Conservation (phyloP, 1,140 invertebrate species). For the Zaprionus capensis region DNA sequence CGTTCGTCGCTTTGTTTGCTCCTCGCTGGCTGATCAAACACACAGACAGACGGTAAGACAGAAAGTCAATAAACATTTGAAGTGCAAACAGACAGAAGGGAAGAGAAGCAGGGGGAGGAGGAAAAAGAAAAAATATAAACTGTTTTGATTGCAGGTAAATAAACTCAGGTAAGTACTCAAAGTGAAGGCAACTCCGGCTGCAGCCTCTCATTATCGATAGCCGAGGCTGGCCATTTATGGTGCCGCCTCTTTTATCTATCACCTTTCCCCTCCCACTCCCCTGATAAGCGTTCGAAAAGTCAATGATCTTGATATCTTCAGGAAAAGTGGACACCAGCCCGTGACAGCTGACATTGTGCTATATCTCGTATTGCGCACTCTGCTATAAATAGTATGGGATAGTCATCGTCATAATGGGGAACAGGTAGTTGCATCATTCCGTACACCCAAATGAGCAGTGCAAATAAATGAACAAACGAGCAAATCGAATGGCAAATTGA, state of each 20-base stretch:
- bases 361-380: constrained; percentile 38
- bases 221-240: constrained; percentile 63
- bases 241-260: constrained; percentile 65
- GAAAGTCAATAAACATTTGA: constrained; percentile 52
- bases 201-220: constrained; percentile 68
- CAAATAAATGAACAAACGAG: constrained; percentile 35
- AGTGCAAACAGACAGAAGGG: constrained; percentile 41
- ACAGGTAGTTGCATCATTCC: constrained; percentile 64
- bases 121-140: constrained; percentile 59
- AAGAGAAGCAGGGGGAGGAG: constrained; percentile 25
- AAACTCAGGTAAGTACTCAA: constrained; percentile 25
- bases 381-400: constrained; percentile 33
- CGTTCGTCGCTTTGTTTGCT: constrained; percentile 40
- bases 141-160: constrained; percentile 79
- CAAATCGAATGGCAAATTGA: constrained; percentile 52
- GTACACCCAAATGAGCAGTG: constrained; percentile 45
- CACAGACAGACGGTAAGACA: constrained; percentile 13
- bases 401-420: constrained; percentile 1
- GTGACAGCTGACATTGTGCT: constrained; percentile 10
- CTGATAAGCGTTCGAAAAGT: constrained; percentile 59
- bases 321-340: background rate
- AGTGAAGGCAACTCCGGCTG: constrained; percentile 13
- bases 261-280: constrained; percentile 11
- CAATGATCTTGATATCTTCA: constrained; percentile 57
- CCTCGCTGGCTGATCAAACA: constrained; percentile 33